Evolutionary conservation across 30 jellyfish, hydroid and myxozoan species (phyloP), one percentile per base, ranked within the genome.

Genomic region (Turritopsis rubra): DNA sequence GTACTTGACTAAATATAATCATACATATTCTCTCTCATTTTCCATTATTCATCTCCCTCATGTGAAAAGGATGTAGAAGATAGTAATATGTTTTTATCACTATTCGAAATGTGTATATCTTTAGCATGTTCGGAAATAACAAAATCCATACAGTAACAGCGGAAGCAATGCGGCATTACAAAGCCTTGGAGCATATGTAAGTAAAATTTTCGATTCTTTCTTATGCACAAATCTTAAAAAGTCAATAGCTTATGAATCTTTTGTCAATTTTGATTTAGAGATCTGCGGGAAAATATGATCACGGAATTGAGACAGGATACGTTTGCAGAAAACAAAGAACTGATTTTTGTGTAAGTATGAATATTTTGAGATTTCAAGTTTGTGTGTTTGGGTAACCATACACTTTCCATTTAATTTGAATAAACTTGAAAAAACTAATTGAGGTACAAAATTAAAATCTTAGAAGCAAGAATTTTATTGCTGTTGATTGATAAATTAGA

Each of bases 291-390:
- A 41, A 91, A 91, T 68, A 92, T 90, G 25, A 53, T 91, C 31
- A 73, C 83, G 1, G 54, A 65, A 27, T 73, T 91, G 85, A 90
- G 68, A 29, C 29, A 87, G 1, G 85, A 91, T 5, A 75, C 97
- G 23, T 82, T 91, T 53, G 85, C 83, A 83, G 97, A 93, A 19
- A 93, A 93, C n/a, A 82, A 86, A 41, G 83, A 73, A 28, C 88
- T 91, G 21, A 30, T 73, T 29, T 70, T 65, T 20, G 75, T 91
- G 97, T 91, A 66, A 91, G 97, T 85, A 8, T 18, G n/a, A 41
- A 16, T n/a, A n/a, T n/a, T n/a, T n/a, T n/a, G n/a, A n/a, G n/a
- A n/a, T n/a, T n/a, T n/a, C n/a, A n/a, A n/a, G n/a, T n/a, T n/a
- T n/a, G n/a, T n/a, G n/a, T n/a, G n/a, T n/a, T n/a, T n/a, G n/a